Evolutionary conservation across 2,797 vertebrate species (phyloP), one percentile per base, ranked within the genome.

Genomic region (Pseudopleuronectes americanus): DNA sequence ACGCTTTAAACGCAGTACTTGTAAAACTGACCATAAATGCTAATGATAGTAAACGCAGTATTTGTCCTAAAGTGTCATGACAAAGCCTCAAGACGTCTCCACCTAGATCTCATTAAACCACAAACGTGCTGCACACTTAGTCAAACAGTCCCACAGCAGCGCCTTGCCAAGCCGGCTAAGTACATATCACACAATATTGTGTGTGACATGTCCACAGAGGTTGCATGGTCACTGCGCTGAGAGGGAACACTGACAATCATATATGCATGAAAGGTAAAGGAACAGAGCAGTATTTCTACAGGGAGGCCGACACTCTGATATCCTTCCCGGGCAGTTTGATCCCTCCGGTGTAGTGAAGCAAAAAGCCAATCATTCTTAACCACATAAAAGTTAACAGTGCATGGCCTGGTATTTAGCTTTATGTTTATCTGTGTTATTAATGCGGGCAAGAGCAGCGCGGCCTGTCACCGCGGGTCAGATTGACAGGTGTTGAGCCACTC

Each of bases 351-450:
- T 91, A 87, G 88, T 84, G 91, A 92, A 91, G 92, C 92, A 90
- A 91, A 91, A 91, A 93, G 85, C 87, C 91, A 94, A 94, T 95
- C 92, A 93, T 91, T 93, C 91, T 89, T 89, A 91, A 85, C 88
- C 86, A 87, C 92, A 93, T 93, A 92, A 94, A 93, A 93, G 92
- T 93, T 94, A 94, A 93, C 93, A 92, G 93, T 94, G 90, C 94
- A 84, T 89, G 87, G 87, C 92, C 88, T 93, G 91, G 90, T 93
- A 94, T 94, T 95, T 94, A 94, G 91, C 91, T 91, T 93, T 90
- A 93, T 93, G 92, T 93, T 94, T 93, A 92, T 93, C 89, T 89
- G 80, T 84, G 87, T 92, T 93, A 92, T 92, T 93, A 92, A 92
- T 89, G 91, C 79, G 85, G 88, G 90, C 78, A 68, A 78, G 87